Evolutionary conservation across 2,888 invertebrate species (phyloP), one percentile per base, ranked within the genome.

Genomic region (Melanostoma scalare): DNA sequence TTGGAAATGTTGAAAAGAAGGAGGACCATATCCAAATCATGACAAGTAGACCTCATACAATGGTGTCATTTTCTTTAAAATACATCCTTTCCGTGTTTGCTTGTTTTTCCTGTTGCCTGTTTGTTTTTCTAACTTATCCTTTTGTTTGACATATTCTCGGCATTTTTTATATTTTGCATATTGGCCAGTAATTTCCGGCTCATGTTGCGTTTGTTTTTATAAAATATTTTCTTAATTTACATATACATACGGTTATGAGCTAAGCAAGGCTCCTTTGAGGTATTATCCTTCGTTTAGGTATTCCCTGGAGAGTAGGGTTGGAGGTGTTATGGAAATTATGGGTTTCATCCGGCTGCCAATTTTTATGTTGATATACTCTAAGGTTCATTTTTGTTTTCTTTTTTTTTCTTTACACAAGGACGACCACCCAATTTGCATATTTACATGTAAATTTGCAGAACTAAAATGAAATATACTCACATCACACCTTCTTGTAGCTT

Each of bases 291-390:
- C 20, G 52, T 63, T 48, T 40, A 20, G 58, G 31, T 10, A 55
- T 67, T 53, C 60, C 35, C 40, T 44, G 3, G 61, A 40, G 55
- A 46, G 58, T 56, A 35, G 10, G 6, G 58, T 58, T 60, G 46
- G 40, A 33, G 67, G 60, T 72, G 63, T 77, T 81, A 80, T 80
- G 75, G 65, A 81, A 81, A 82, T 77, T 31, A 53, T 63, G 30
- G 42, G 63, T 53, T 58, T 38, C 42, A 60, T 58, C 46, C 40
- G 42, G 35, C 10, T 68, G 36, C 61, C 56, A 53, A 20, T 20
- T 20, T 20, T 20, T 20, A 20, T 67, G 30, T 6, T 56, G 60
- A 56, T 55, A 36, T 50, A 60, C 42, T 31, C 35, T 6, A 31
- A 33, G 55, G 36, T 9, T 53, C 10, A 35, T 53, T 53, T 35